Evolutionary conservation across 2,113 vertebrate genomes (phyloP).

Genomic region (Tragelaphus imberbis): DNA sequence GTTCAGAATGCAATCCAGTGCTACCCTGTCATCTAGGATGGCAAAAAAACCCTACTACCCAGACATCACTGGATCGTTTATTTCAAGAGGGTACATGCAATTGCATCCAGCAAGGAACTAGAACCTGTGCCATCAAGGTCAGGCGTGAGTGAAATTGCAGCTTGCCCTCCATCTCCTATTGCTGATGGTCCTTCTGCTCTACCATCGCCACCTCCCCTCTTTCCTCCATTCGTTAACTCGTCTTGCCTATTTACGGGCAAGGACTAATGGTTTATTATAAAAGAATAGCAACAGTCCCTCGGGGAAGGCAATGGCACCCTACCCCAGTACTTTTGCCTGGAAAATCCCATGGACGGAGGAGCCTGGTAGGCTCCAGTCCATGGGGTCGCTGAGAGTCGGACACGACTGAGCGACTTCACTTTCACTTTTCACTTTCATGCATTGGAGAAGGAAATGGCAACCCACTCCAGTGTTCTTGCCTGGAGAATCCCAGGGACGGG

Average conservation of each 20-base stretch:
- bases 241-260: background rate
- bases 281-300: background rate
- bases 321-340: too few species aligned
- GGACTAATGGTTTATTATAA: background rate
- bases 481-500: too few species aligned
- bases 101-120: background rate
- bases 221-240: background rate
- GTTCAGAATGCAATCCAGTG: background rate
- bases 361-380: too few species aligned
- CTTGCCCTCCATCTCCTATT: background rate
- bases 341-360: too few species aligned
- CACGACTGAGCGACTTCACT: too few species aligned
- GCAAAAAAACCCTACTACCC: background rate
- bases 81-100: background rate
- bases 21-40: background rate
- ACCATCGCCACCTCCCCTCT: background rate
- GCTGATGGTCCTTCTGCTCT: background rate
- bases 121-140: background rate
- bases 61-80: background rate
- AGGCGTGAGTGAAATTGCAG: background rate
- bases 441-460: too few species aligned
- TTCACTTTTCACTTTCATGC: too few species aligned
- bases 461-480: too few species aligned
- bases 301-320: too few species aligned
- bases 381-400: too few species aligned